These are phyloP conservation scores for Myiozetetes cayanensis DNA, from an alignment of 2,113 vertebrate genomes.

Conservation along the genomic window DNA sequence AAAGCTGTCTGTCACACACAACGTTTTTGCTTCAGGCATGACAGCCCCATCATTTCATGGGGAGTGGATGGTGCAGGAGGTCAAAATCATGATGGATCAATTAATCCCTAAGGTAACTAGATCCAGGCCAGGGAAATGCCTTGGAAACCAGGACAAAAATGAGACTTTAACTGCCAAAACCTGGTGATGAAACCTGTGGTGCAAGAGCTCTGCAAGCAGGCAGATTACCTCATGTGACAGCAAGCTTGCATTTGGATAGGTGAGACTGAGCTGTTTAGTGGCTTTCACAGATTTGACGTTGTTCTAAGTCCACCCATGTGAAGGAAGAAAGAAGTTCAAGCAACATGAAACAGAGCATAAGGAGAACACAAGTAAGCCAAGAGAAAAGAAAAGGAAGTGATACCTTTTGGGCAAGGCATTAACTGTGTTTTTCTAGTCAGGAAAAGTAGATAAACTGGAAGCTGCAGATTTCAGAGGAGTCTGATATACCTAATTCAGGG, in stretches of 20 bases:
- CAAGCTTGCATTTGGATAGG: not conserved
- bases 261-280: not conserved
- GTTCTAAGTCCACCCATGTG: not conserved
- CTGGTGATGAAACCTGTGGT: not conserved
- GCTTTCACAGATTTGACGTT: not conserved
- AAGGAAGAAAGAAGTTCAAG: not conserved
- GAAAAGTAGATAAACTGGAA: not conserved
- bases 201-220: not conserved
- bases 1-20: slow-evolving; percentile 61
- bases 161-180: not conserved
- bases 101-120: slow-evolving; percentile 66
- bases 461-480: not conserved
- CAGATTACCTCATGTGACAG: not conserved
- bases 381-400: not conserved
- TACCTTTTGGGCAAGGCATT: not conserved
- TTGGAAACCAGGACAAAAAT: slow-evolving; percentile 2
- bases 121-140: slow-evolving; percentile 8
- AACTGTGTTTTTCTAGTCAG: not conserved
- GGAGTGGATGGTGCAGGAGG: slow-evolving; percentile 54
- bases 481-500: not conserved
- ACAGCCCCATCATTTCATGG: slow-evolving; percentile 62
- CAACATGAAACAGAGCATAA: not conserved
- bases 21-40: slow-evolving; percentile 43
- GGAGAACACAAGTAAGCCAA: not conserved
- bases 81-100: slow-evolving; percentile 64